Base-by-base conservation (phyloP, 1,140 invertebrate genomes). In the Psilanteris sp. region DNA sequence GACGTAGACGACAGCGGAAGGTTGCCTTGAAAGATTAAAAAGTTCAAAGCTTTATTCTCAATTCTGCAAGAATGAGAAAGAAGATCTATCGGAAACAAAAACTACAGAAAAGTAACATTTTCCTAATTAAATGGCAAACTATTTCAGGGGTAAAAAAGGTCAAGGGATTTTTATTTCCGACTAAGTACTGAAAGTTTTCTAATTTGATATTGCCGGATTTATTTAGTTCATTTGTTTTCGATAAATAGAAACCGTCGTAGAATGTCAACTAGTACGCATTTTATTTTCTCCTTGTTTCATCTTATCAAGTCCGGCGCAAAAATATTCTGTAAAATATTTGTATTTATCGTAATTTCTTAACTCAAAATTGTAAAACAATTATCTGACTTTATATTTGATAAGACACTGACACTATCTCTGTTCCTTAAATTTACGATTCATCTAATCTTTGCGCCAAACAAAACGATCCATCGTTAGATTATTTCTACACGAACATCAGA, bases 61-160 rank as follows among this genome's bases (percentile, higher is more conserved):
- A 50, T 77, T 67, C 68, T 78, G 55, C 22, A 48, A 5, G 55
- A 68, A 78, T 27, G 70, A 72, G 66, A 79, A 64, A 71, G 46
- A 78, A 76, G 79, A 74, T 82, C 64, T 43, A 61, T 52, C 44
- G 76, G 27, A 80, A 72, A 83, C 78, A 84, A 84, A 83, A 77
- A 76, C 39, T 68, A 59, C 43, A 78, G 70, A 46, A 71, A 78
- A 82, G 83, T 83, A 85, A 85, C 84, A 80, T 72, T 64, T 68
- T 81, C 78, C 77, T 87, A 87, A 88, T 88, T 87, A 85, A 85
- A 85, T 78, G 80, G 79, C 73, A 57, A 78, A 77, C 59, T 73
- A 67, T 75, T 61, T 29, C 9, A 15, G 43, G 29, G 20, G 11
- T 16, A 29, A 34, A 52, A 14, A 48, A 52, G 24, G 15, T 41